Evolutionary conservation across 2,113 vertebrate species (phyloP).

Genomic region (Tupaia tana): DNA sequence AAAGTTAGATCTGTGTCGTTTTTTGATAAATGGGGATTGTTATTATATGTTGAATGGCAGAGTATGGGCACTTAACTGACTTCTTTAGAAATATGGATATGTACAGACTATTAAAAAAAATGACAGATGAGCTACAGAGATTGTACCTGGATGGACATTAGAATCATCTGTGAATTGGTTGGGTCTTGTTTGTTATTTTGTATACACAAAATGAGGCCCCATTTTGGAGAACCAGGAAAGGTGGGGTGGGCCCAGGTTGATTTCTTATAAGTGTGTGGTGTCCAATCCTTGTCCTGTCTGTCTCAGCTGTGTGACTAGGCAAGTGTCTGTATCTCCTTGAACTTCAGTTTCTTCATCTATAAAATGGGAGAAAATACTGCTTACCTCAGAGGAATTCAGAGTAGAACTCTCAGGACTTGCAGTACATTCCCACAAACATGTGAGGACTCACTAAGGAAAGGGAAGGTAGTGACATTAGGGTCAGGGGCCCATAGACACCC

Average conservation of each 20-base stretch:
- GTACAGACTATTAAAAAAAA: neutral
- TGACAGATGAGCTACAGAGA: neutral
- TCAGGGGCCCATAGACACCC: neutral
- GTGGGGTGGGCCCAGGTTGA: no score
- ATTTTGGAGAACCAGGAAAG: no score
- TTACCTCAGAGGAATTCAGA: neutral
- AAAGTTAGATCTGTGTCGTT: neutral
- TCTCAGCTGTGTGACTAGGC: neutral
- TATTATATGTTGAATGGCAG: neutral
- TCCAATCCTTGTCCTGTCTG: neutral
- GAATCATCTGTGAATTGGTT: neutral
- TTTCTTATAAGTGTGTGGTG: no score
- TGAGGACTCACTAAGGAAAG: neutral
- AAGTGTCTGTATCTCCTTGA: neutral
- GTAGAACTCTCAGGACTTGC: neutral
- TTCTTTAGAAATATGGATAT: neutral
- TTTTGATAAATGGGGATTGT: neutral
- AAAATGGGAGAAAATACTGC: neutral
- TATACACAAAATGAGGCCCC: neutral
- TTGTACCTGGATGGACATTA: neutral
- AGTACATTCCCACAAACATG: fast-evolving
- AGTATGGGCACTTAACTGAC: neutral
- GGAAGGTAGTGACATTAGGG: fast-evolving
- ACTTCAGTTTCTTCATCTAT: neutral
- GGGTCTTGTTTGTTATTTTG: neutral